A percentile compares a stretch with the other conserved stretches of the same genome.
These are phyloP conservation scores for Mormyrus hasselquistii DNA, from an alignment of 2,797 vertebrate genomes.

Conservation along the genomic window DNA sequence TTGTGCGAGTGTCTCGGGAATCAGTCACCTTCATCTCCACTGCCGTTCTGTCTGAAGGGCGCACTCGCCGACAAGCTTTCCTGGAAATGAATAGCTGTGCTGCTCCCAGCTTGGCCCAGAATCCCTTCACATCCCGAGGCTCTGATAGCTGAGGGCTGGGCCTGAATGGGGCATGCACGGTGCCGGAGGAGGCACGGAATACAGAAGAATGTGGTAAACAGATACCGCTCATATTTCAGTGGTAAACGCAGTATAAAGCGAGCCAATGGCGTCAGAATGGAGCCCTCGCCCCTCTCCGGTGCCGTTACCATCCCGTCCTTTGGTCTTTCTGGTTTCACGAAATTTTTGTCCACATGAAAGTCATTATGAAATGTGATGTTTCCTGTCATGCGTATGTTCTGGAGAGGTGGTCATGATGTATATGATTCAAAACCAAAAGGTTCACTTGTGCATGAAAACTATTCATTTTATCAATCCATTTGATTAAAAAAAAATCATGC, in stretches of 20 bases:
- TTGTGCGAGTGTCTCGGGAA: not conserved
- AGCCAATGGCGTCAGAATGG: not conserved
- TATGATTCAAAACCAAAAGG: not conserved
- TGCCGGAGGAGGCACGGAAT: slow-evolving; percentile 1
- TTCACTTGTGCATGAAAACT: too few relatives aligned
- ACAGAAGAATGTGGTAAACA: slow-evolving; percentile 26
- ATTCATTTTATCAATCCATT: not conserved
- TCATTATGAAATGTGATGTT: not conserved
- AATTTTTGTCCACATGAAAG: not conserved
- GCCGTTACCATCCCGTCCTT: not conserved
- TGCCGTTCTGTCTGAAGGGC: not conserved
- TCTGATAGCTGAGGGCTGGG: not conserved
- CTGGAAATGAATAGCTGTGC: not conserved
- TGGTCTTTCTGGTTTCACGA: not conserved
- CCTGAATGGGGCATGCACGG: not conserved
- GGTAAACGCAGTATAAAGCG: slow-evolving; percentile 9
- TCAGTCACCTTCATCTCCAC: not conserved
- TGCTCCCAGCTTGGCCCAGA: not conserved
- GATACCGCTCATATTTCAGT: slow-evolving; percentile 21
- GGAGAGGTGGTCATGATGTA: not conserved
- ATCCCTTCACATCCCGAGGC: not conserved
- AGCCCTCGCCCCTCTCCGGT: not conserved
- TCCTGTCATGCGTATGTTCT: not conserved
- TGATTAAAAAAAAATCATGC: not conserved
- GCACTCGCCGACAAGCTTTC: not conserved